Percentiles rank a stretch among this genome's conserved stretches.
These are phyloP conservation scores for Centropus unirufus DNA, from an alignment of 2,113 vertebrate species.

Conservation along the genomic window DNA sequence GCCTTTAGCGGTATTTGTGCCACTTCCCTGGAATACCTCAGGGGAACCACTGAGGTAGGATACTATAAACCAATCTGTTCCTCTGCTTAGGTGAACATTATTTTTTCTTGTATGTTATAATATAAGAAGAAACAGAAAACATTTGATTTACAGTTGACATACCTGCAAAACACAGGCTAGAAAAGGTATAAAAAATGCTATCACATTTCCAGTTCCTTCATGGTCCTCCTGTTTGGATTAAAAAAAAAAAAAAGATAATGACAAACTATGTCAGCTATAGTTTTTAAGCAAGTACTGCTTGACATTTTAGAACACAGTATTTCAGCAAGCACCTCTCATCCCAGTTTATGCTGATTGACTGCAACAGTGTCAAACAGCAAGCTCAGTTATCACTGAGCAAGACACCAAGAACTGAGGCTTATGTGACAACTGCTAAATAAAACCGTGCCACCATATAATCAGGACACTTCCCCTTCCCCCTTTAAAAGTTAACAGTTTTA, in stretches of 20 bases:
- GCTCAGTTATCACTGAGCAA: neutral
- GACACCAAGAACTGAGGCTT: neutral
- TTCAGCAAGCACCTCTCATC: neutral
- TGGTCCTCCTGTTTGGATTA: slow-evolving; percentile 83
- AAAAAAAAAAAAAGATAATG: neutral
- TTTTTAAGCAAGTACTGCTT: neutral
- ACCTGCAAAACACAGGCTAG: slow-evolving; percentile 90
- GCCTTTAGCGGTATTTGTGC: neutral
- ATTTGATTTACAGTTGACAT: slow-evolving; percentile 2
- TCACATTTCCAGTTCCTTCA: slow-evolving; percentile 87
- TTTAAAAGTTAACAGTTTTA: neutral
- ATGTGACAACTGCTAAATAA: neutral
- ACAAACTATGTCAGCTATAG: neutral
- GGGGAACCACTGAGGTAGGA: neutral
- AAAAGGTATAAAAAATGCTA: slow-evolving; percentile 91
- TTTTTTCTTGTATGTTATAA: neutral
- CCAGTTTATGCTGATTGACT: neutral
- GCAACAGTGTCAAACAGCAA: neutral
- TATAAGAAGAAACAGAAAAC: neutral
- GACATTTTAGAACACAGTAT: neutral
- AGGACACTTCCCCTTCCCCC: neutral
- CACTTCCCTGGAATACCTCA: neutral
- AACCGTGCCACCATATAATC: neutral
- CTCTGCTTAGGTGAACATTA: neutral
- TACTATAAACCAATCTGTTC: neutral